A percentile compares a stretch with the other conserved stretches of the same genome.
phyloP scores from a whole-genome alignment of 2,113 vertebrate species.

The Aythya baeri region DNA sequence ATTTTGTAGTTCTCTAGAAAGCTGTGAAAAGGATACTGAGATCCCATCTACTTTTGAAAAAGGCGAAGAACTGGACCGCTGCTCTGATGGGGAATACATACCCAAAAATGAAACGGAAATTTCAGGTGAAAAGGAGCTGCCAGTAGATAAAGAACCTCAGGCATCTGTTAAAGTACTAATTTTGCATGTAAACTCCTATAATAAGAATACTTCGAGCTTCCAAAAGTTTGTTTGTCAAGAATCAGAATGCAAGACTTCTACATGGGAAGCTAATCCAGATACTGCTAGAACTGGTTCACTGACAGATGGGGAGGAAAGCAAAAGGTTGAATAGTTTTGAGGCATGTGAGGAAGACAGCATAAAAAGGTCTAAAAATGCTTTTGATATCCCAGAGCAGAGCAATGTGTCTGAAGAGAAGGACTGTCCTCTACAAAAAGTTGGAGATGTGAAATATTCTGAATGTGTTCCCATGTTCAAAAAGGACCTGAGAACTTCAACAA shows the following conservation, averaged over 20 bases:
- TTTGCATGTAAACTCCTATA: not conserved
- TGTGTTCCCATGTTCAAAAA: not conserved
- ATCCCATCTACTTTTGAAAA: not conserved
- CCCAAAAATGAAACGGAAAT: not conserved
- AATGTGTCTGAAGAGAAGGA: constrained; percentile 46
- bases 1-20: not conserved
- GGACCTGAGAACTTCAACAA: not conserved
- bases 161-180: not conserved
- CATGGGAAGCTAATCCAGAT: not conserved
- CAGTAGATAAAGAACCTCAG: not conserved
- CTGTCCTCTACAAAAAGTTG: not conserved
- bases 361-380: not conserved
- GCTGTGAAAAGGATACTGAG: not conserved
- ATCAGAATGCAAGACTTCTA: constrained; percentile 17
- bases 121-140: not conserved
- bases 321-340: not conserved
- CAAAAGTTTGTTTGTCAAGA: not conserved
- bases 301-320: not conserved
- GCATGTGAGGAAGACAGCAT: not conserved
- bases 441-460: not conserved
- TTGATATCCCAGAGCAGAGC: not conserved
- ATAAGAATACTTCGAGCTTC: not conserved
- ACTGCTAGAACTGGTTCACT: constrained; percentile 11
- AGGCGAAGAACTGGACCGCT: not conserved
- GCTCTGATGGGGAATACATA: not conserved